Evolutionary conservation across 2,888 invertebrate species (phyloP).

Genomic region (Ectobius pallidus): DNA sequence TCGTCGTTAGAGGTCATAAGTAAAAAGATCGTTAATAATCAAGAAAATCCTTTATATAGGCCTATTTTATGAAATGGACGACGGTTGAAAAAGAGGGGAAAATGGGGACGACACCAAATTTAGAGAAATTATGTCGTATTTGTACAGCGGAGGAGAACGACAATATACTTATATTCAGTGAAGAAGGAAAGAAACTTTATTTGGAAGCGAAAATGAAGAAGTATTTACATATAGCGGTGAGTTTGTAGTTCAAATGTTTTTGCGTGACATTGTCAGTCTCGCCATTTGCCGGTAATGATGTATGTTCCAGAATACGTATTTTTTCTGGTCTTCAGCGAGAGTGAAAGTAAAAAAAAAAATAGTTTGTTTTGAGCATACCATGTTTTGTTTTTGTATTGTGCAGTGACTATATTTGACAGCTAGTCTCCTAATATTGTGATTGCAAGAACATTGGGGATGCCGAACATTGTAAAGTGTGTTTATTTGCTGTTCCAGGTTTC

Average conservation of each 20-base stretch:
- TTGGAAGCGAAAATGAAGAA: slow-evolving; percentile 70
- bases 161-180: slow-evolving; percentile 68
- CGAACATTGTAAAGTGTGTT: background rate
- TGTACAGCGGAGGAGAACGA: slow-evolving; percentile 65
- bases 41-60: slow-evolving; percentile 42
- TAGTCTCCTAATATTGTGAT: too few relatives aligned
- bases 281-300: slow-evolving; percentile 41
- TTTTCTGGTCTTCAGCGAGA: background rate
- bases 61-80: slow-evolving; percentile 37
- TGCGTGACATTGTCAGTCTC: slow-evolving; percentile 37
- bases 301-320: slow-evolving; percentile 17
- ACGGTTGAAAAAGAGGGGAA: slow-evolving; percentile 37
- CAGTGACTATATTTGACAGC: too few relatives aligned
- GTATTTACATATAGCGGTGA: slow-evolving; percentile 71
- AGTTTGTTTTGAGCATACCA: too few relatives aligned
- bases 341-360: background rate
- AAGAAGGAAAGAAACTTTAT: slow-evolving; percentile 68
- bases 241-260: slow-evolving; percentile 45
- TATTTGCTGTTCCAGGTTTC: slow-evolving; percentile 61
- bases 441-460: too few relatives aligned
- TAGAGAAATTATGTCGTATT: slow-evolving; percentile 65
- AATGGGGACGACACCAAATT: slow-evolving; percentile 47
- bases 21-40: slow-evolving; percentile 46
- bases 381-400: too few relatives aligned
- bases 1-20: slow-evolving; percentile 45